These are phyloP conservation scores for Lutjanus argentimaculatus DNA, from an alignment of 2,797 vertebrate species.

Conservation along the genomic window DNA sequence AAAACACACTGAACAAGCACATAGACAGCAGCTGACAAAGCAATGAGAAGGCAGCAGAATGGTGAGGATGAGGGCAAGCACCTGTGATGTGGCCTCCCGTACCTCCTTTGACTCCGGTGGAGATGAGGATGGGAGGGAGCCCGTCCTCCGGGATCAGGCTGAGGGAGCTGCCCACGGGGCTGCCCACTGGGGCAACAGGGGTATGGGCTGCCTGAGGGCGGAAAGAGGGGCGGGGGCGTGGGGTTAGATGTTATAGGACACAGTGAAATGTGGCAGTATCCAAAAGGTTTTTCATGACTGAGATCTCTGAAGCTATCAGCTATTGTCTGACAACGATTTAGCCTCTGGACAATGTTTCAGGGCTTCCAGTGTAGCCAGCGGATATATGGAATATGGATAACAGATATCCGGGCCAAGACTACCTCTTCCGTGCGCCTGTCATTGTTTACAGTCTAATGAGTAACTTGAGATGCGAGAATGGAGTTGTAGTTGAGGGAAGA, in stretches of 20 bases:
- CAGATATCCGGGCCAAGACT: too few species aligned
- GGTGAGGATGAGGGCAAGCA: conserved; percentile 87
- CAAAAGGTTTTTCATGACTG: neutral
- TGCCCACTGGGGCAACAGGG: conserved; percentile 88
- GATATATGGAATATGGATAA: too few species aligned
- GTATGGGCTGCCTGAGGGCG: conserved; percentile 81
- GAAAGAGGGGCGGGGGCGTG: neutral
- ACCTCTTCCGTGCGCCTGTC: too few species aligned
- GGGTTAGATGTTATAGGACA: conserved; percentile 42
- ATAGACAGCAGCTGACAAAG: conserved; percentile 55
- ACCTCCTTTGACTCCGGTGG: conserved; percentile 99
- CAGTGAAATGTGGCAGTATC: conserved; percentile 2
- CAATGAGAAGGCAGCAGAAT: conserved; percentile 77
- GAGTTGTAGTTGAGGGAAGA: too few species aligned
- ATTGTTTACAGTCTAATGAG: too few species aligned
- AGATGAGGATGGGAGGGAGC: conserved; percentile 99
- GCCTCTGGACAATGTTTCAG: too few species aligned
- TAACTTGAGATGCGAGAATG: too few species aligned
- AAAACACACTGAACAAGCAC: conserved; percentile 44
- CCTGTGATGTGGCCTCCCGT: conserved; percentile 89
- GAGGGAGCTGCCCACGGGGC: conserved; percentile 95
- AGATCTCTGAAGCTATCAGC: neutral
- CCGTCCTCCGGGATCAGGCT: conserved; percentile 99
- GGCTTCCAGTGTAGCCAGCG: too few species aligned
- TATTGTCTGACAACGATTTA: too few species aligned